phyloP scores from a whole-genome alignment of 2,113 vertebrate species.

The Solea senegalensis region DNA sequence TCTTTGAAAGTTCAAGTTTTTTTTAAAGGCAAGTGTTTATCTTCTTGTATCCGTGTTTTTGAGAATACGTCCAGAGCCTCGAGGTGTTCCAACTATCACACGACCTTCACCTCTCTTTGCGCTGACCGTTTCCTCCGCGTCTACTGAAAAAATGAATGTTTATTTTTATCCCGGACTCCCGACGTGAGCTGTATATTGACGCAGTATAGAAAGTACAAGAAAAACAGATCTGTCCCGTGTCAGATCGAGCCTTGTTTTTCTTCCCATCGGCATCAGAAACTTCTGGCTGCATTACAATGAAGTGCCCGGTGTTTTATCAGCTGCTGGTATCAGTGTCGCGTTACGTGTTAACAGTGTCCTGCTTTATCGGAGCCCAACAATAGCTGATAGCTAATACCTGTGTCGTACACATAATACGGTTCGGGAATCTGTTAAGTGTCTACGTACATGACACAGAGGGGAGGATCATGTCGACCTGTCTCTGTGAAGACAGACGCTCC shows the following conservation, averaged over 20 bases:
- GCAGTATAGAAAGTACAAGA: neutral
- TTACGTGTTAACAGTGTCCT: conserved; percentile 36
- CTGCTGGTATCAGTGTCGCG: conserved; percentile 35
- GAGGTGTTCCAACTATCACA: too few relatives aligned
- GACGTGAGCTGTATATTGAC: neutral
- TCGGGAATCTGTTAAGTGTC: conserved; percentile 29
- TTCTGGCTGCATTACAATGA: conserved; percentile 10
- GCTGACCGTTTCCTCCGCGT: too few relatives aligned
- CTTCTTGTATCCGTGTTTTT: too few relatives aligned
- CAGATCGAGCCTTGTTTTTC: conserved; percentile 2
- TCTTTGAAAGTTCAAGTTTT: too few relatives aligned
- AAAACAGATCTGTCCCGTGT: neutral
- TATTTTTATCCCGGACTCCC: too few relatives aligned
- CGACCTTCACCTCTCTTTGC: too few relatives aligned
- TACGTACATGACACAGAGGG: conserved; percentile 38
- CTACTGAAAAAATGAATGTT: too few relatives aligned
- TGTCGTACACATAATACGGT: conserved; percentile 12
- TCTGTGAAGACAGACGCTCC: conserved; percentile 57
- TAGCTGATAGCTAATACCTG: conserved; percentile 32
- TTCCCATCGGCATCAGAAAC: conserved; percentile 7
- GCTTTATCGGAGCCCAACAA: conserved; percentile 30
- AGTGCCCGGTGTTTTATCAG: conserved; percentile 33
- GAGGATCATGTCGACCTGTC: conserved; percentile 37
- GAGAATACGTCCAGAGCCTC: too few relatives aligned
- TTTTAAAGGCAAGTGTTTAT: too few relatives aligned